Conservation (phyloP, 1,140 invertebrate genomes). For the Colletes latitarsis region DNA sequence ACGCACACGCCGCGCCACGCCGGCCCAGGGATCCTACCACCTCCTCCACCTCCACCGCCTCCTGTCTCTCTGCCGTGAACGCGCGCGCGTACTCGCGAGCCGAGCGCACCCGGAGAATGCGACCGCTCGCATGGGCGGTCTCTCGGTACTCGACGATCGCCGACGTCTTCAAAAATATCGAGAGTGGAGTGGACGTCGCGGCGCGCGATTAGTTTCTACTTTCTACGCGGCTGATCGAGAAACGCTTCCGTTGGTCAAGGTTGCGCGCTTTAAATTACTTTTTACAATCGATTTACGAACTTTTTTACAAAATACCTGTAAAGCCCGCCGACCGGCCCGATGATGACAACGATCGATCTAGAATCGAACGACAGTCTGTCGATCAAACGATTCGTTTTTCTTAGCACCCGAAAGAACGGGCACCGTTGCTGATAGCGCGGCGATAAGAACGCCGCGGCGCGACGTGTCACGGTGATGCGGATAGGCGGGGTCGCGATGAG, state of each 20-base stretch:
- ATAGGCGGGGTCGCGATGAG: slow-evolving; percentile 73
- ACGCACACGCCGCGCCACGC: slow-evolving; percentile 42
- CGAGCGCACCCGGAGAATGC: slow-evolving; percentile 63
- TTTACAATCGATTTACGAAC: too few species aligned
- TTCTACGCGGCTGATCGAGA: too few species aligned
- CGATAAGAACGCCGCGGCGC: slow-evolving; percentile 19
- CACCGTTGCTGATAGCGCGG: slow-evolving; percentile 26
- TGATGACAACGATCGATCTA: neutral
- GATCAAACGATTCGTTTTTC: too few species aligned
- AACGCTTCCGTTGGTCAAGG: too few species aligned
- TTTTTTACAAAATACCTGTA: too few species aligned
- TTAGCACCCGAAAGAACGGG: too few species aligned
- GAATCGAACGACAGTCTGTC: too few species aligned
- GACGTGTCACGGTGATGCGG: neutral
- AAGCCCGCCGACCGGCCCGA: too few species aligned
- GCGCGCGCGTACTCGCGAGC: neutral
- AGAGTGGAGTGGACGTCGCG: slow-evolving; percentile 67
- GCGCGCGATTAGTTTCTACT: too few species aligned
- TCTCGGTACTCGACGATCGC: slow-evolving; percentile 54
- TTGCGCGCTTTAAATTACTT: too few species aligned
- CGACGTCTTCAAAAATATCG: slow-evolving; percentile 76
- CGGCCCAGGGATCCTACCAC: slow-evolving; percentile 47
- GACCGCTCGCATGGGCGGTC: slow-evolving; percentile 74
- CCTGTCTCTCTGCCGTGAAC: slow-evolving; percentile 51
- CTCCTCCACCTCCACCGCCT: slow-evolving; percentile 53